A percentile compares a stretch with the other conserved stretches of the same genome.
These are phyloP conservation scores for Sebastes fasciatus DNA, from an alignment of 2,113 vertebrate species.

Conservation along the genomic window DNA sequence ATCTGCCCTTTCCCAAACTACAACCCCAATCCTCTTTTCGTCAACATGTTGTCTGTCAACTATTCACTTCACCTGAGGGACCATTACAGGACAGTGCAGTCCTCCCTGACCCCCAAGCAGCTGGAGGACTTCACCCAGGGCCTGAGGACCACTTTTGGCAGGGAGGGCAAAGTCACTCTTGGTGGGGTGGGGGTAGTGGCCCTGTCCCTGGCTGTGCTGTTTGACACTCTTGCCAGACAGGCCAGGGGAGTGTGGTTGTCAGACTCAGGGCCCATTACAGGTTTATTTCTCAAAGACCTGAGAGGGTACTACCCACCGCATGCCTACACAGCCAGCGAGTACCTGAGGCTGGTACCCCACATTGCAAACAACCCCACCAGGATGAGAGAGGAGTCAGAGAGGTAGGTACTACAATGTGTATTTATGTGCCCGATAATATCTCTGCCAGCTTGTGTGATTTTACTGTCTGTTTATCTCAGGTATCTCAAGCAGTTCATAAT, in stretches of 20 bases:
- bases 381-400: conserved; percentile 48
- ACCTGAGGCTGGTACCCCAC: conserved; percentile 48
- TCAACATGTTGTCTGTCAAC: conserved; percentile 21
- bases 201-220: conserved; percentile 57
- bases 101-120: conserved; percentile 46
- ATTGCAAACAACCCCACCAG: conserved; percentile 56
- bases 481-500: no score
- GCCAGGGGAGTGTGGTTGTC: conserved; percentile 35
- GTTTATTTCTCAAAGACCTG: conserved; percentile 32
- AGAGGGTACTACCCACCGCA: conserved; percentile 16
- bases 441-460: no score
- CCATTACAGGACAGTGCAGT: conserved; percentile 41
- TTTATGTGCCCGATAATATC: no score
- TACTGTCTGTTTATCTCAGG: no score
- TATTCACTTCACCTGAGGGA: conserved; percentile 21
- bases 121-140: conserved; percentile 46
- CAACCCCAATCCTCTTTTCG: background rate
- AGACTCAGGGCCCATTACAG: conserved; percentile 16
- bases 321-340: conserved; percentile 25
- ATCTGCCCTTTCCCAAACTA: conserved; percentile 59
- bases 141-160: conserved; percentile 54
- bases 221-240: conserved; percentile 52
- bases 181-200: conserved; percentile 58
- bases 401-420: conserved; percentile 22
- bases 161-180: conserved; percentile 35